Percentiles rank a stretch among this genome's conserved stretches.
phyloP scores from a whole-genome alignment of 2,888 invertebrate genomes.

The Bombylius discolor region DNA sequence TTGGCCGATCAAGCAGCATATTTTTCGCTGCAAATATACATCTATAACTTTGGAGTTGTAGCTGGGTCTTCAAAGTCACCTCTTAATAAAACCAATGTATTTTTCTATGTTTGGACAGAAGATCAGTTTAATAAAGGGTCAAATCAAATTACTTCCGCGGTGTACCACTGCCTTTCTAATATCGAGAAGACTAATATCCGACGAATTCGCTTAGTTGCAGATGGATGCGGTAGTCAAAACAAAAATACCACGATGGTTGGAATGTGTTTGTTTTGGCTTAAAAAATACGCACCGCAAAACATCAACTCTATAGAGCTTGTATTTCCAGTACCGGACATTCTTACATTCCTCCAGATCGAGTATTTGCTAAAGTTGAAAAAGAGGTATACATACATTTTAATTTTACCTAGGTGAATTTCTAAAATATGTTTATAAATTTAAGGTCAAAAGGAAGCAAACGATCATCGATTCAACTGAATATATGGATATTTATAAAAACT shows the following conservation, averaged over 20 bases:
- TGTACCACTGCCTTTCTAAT: slow-evolving; percentile 16
- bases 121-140: slow-evolving; percentile 20
- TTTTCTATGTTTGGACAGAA: slow-evolving; percentile 23
- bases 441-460: slow-evolving; percentile 14
- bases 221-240: slow-evolving; percentile 24
- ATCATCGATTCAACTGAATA: slow-evolving; percentile 17
- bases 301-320: slow-evolving; percentile 17
- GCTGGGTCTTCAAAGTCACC: slow-evolving; percentile 13
- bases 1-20: slow-evolving; percentile 23
- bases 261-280: slow-evolving; percentile 18
- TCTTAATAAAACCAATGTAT: slow-evolving; percentile 16
- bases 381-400: too few relatives aligned
- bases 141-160: slow-evolving; percentile 22
- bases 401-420: too few relatives aligned
- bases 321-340: slow-evolving; percentile 21
- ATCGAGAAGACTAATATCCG: slow-evolving; percentile 4
- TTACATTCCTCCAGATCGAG: slow-evolving; percentile 21
- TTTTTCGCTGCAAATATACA: slow-evolving; percentile 20
- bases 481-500: slow-evolving; percentile 10
- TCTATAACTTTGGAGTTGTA: slow-evolving; percentile 21
- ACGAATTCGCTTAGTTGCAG: slow-evolving; percentile 19
- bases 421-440: neutral
- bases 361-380: slow-evolving; percentile 21
- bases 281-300: slow-evolving; percentile 11
- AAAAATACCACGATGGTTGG: slow-evolving; percentile 20